Percentiles rank a stretch among this genome's conserved stretches.
Evolutionary conservation across 2,797 vertebrate species (phyloP).

Genomic region (Oreochromis grahami): DNA sequence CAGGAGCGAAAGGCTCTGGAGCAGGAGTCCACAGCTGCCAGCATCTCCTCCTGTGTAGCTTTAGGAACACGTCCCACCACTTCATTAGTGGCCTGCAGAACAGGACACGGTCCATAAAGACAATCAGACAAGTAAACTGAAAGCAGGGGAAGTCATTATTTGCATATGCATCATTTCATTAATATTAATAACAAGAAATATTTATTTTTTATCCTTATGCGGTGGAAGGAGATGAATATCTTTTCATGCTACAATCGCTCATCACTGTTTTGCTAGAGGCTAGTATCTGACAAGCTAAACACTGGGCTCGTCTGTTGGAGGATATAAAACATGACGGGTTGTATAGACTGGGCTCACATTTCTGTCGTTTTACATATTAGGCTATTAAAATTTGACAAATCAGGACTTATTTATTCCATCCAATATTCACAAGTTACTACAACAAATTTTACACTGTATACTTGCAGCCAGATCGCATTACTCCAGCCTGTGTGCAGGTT

Average conservation of each 20-base stretch:
- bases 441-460: background rate
- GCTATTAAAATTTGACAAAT: background rate
- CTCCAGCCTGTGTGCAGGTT: background rate
- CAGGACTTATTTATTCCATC: background rate
- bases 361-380: background rate
- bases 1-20: conserved; percentile 83
- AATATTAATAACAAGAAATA: conserved; percentile 18
- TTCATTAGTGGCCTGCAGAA: conserved; percentile 90
- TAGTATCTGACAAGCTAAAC: background rate
- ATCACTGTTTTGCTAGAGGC: background rate
- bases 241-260: background rate
- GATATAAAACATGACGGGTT: background rate
- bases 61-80: conserved; percentile 89
- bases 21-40: conserved; percentile 88
- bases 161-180: background rate
- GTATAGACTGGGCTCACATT: background rate
- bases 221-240: background rate
- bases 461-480: background rate
- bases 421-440: background rate
- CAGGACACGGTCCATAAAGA: conserved; percentile 4
- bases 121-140: conserved; percentile 10
- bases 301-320: background rate
- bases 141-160: background rate
- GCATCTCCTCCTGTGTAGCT: conserved; percentile 91
- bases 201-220: background rate